These are phyloP conservation scores for Cynopterus sphinx DNA, from an alignment of 2,797 vertebrate genomes.

Conservation along the genomic window DNA sequence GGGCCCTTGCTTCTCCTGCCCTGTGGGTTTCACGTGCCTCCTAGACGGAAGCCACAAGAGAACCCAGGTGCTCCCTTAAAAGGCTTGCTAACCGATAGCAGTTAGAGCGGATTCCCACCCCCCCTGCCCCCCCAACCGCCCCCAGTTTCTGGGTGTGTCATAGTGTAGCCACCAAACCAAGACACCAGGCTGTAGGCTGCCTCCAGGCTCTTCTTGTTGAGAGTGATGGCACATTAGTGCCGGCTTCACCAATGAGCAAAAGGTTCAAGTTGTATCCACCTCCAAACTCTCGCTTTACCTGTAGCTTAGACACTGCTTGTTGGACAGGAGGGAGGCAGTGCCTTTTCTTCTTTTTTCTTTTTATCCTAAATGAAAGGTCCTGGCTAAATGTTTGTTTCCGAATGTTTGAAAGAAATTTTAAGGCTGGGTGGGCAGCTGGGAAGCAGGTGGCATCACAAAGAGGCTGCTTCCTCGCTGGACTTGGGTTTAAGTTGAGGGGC, in stretches of 20 bases:
- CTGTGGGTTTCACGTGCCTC: neutral
- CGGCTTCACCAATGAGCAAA: fast-evolving
- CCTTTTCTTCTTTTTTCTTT: neutral
- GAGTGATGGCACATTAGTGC: neutral
- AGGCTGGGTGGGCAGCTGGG: neutral
- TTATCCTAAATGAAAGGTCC: neutral
- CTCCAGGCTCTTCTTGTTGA: neutral
- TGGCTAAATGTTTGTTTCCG: slow-evolving; percentile 6
- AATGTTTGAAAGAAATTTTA: neutral
- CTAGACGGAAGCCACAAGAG: neutral
- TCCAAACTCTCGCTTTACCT: neutral
- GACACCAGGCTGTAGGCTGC: neutral
- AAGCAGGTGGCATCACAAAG: neutral
- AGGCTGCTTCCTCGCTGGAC: neutral
- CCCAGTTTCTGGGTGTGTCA: neutral
- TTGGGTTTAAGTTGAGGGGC: neutral
- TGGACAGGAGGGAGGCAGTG: neutral
- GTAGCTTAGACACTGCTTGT: neutral
- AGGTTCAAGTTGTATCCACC: neutral
- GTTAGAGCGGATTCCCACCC: neutral
- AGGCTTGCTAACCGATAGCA: neutral
- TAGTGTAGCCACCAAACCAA: neutral
- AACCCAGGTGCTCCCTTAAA: neutral
- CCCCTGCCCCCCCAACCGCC: too few relatives aligned
- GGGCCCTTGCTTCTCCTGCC: neutral